A percentile compares a stretch with the other conserved stretches of the same genome.
These are phyloP conservation scores for Megamerina dolium DNA, from an alignment of 2,888 invertebrate genomes.

Conservation along the genomic window DNA sequence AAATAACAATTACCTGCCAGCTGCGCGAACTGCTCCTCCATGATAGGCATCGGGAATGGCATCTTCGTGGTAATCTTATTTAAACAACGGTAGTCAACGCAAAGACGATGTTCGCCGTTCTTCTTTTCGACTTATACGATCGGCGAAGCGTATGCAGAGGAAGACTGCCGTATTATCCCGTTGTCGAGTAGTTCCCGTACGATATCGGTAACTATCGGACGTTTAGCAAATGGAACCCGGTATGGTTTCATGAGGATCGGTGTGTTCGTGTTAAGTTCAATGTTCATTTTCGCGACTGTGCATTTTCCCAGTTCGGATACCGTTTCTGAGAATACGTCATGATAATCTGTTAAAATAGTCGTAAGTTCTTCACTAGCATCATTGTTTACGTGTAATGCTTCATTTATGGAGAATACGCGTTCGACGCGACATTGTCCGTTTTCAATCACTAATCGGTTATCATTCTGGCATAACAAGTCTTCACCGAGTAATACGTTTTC, in stretches of 20 bases:
- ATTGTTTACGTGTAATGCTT: no score
- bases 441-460: no score
- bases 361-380: constrained; percentile 7
- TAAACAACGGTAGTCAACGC: constrained; percentile 17
- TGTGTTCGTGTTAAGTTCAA: constrained; percentile 4
- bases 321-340: constrained; percentile 7
- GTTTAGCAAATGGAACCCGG: constrained; percentile 18
- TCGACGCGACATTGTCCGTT: no score
- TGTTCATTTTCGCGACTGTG: constrained; percentile 15
- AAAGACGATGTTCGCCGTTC: constrained; percentile 19
- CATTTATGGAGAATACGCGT: no score
- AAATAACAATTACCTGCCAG: constrained; percentile 16
- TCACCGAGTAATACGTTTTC: no score
- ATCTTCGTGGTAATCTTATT: constrained; percentile 16
- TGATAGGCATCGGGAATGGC: constrained; percentile 20
- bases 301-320: constrained; percentile 14
- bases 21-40: constrained; percentile 20
- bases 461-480: no score
- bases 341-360: constrained; percentile 3
- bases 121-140: constrained; percentile 21
- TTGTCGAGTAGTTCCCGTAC: constrained; percentile 11
- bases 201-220: constrained; percentile 12
- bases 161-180: constrained; percentile 16
- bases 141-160: constrained; percentile 17
- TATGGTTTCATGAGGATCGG: constrained; percentile 17